A percentile compares a stretch with the other conserved stretches of the same genome.
These are phyloP conservation scores for Hesperia comma DNA, from an alignment of 2,888 invertebrate species.

Conservation along the genomic window DNA sequence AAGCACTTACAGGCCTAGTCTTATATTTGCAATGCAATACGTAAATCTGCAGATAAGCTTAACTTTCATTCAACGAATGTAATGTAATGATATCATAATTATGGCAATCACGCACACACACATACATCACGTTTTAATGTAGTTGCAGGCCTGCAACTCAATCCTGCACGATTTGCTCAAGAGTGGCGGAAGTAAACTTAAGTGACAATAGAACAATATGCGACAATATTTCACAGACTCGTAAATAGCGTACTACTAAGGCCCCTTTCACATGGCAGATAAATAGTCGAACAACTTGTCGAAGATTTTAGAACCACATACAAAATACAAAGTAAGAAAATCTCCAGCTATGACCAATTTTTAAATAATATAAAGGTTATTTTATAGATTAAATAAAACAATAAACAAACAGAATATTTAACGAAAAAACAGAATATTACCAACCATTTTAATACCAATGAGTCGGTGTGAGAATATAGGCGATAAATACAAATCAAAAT, in stretches of 20 bases:
- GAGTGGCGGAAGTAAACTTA: conserved; percentile 15
- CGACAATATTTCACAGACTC: not conserved
- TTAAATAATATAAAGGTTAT: too few relatives aligned
- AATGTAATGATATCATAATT: conserved; percentile 23
- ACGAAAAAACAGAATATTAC: too few relatives aligned
- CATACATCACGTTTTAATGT: conserved; percentile 12
- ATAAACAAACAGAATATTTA: too few relatives aligned
- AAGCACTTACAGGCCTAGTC: too few relatives aligned
- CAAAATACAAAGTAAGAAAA: too few relatives aligned
- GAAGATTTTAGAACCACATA: too few relatives aligned
- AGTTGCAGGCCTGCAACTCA: too few relatives aligned
- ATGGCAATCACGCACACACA: conserved; percentile 22
- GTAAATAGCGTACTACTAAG: conserved; percentile 2
- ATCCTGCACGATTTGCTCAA: conserved; percentile 19
- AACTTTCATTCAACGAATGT: conserved; percentile 17
- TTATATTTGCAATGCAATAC: conserved; percentile 20
- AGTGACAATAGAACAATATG: conserved; percentile 21
- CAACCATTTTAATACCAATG: too few relatives aligned
- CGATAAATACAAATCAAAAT: too few relatives aligned
- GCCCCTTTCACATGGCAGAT: not conserved
- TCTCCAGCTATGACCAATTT: too few relatives aligned
- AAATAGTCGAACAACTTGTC: not conserved
- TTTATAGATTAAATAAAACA: too few relatives aligned
- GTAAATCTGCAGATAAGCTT: conserved; percentile 7
- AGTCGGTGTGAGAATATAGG: too few relatives aligned